These are phyloP conservation scores for Heterohyrax brucei DNA, from an alignment of 2,797 vertebrate species.

Conservation along the genomic window DNA sequence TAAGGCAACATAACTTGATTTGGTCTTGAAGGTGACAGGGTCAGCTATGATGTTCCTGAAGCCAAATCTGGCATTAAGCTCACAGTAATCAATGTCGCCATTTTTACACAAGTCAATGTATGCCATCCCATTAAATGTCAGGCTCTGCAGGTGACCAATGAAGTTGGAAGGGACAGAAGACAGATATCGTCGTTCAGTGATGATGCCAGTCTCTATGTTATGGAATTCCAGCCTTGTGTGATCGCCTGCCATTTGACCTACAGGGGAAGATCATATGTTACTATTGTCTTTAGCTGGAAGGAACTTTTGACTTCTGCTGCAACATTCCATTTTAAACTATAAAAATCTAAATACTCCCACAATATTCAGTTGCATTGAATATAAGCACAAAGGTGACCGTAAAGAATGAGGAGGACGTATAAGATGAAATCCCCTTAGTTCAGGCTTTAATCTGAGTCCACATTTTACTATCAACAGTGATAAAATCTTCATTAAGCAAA, in stretches of 20 bases:
- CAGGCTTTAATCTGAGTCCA: background rate
- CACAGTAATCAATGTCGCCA: conserved; percentile 99
- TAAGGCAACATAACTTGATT: conserved; percentile 97
- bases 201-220: conserved; percentile 99
- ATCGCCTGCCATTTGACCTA: conserved; percentile 99
- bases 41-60: conserved; percentile 99
- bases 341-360: background rate
- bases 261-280: conserved; percentile 81
- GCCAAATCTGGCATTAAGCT: conserved; percentile 98
- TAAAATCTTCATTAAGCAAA: background rate
- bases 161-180: conserved; percentile 98
- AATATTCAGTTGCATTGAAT: background rate
- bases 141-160: conserved; percentile 98
- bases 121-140: conserved; percentile 98
- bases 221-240: conserved; percentile 99
- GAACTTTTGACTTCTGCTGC: background rate
- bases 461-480: conserved; percentile 9
- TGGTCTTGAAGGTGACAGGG: conserved; percentile 99
- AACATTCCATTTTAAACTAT: conserved; percentile 18
- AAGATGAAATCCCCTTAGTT: background rate
- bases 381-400: background rate
- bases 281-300: conserved; percentile 1
- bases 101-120: conserved; percentile 99
- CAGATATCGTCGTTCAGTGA: conserved; percentile 97
- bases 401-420: background rate